Base-by-base conservation (phyloP, 2,888 invertebrate genomes). In the Corythucha ciliata region DNA sequence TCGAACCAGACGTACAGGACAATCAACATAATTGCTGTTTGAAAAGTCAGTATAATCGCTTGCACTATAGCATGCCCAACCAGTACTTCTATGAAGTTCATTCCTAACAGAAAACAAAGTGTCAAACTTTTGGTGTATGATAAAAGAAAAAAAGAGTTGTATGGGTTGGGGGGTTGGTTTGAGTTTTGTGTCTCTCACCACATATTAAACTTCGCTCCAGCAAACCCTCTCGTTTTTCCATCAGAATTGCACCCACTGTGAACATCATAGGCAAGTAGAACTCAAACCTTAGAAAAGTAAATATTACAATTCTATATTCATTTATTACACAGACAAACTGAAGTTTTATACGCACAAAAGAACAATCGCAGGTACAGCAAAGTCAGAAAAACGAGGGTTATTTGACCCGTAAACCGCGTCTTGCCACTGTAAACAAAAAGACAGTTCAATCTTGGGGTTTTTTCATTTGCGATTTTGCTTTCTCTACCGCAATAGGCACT, bases 321-420 rank as follows among this genome's bases (percentile, higher is more conserved):
- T 37, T 37, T 37, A 8, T 37, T 12, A 36, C 16, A 12, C 18
- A 36, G 18, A 16, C 14, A 32, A 14, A 21, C 10, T 21, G 20
- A 40, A 44, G n/a, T 26, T 4, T 40, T 24, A 41, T 41, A 40
- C 57, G 50, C 47, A 87, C 86, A 84, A 81, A 59, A 90, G 73
- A 59, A 92, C 76, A 44, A 88, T 79, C 4, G 86, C 85, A 0
- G 91, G 91, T 0, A 85, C 83, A 75, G 90, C 83, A 66, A 85
- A 92, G 53, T 79, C 77, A 5, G 81, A 78, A 65, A 83, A 85
- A 56, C 79, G 80, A 3, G 82, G 78, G 50, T 83, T 74, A 49
- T 70, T 69, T 10, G 68, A 69, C 2, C 88, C 88, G 63, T 76
- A 85, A 36, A 88, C 69, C 0, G 85, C 84, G 8, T 78, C 72